Evolutionary conservation across 2,797 vertebrate species (phyloP).

Genomic region (Sebastes matsubarae): DNA sequence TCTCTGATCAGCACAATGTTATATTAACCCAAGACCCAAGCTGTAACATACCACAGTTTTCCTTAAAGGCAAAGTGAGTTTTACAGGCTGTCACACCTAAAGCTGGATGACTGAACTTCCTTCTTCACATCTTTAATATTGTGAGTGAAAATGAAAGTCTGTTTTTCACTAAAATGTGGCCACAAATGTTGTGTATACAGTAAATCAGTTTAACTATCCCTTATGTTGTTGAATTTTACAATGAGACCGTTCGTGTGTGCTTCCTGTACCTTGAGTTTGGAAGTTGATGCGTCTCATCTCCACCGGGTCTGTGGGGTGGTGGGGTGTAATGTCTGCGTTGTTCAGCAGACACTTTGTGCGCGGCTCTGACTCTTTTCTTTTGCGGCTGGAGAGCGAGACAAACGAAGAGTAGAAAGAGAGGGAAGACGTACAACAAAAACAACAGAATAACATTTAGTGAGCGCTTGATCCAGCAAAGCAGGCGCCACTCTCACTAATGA

Average conservation of each 20-base stretch:
- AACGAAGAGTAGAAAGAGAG: constrained; percentile 12
- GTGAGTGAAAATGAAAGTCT: background rate
- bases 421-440: constrained; percentile 44
- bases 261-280: constrained; percentile 91
- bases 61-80: background rate
- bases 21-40: background rate
- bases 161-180: background rate
- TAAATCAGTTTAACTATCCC: background rate
- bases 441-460: constrained; percentile 16
- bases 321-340: constrained; percentile 92
- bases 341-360: constrained; percentile 95
- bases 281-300: constrained; percentile 99
- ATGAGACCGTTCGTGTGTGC: background rate
- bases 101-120: background rate
- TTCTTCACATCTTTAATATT: background rate
- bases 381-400: constrained; percentile 81
- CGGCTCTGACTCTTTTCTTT: constrained; percentile 95
- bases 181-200: background rate
- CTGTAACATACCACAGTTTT: background rate
- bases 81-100: background rate
- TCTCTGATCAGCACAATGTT: background rate
- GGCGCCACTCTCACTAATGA: background rate
- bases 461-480: background rate
- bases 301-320: constrained; percentile 97
- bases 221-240: background rate